Evolutionary conservation across 2,888 invertebrate genomes (phyloP).

Genomic region (Lagria hirta): DNA sequence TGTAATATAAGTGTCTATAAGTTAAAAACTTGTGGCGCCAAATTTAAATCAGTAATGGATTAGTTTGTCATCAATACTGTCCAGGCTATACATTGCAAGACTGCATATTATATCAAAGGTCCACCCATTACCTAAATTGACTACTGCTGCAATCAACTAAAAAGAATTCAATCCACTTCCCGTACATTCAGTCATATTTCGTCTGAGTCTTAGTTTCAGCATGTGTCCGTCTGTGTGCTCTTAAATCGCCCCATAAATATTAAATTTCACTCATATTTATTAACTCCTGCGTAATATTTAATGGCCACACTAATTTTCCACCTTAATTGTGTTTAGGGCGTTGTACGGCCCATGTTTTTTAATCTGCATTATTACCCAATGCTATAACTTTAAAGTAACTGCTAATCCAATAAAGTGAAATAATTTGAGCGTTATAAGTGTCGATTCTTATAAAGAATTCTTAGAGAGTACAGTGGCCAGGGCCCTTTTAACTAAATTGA

Average conservation of each 20-base stretch:
- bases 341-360: slow-evolving; percentile 37
- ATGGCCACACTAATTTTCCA: slow-evolving; percentile 24
- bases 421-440: slow-evolving; percentile 51
- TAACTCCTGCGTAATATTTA: slow-evolving; percentile 21
- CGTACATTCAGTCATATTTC: slow-evolving; percentile 46
- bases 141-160: slow-evolving; percentile 55
- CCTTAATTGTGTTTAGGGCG: slow-evolving; percentile 24
- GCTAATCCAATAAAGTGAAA: slow-evolving; percentile 45
- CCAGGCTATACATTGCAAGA: no score
- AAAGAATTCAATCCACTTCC: slow-evolving; percentile 53
- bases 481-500: slow-evolving; percentile 55
- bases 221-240: no score
- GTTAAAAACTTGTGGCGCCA: no score
- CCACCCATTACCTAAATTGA: slow-evolving; percentile 56
- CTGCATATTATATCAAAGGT: slow-evolving; percentile 54
- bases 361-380: slow-evolving; percentile 42
- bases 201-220: no score
- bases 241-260: slow-evolving; percentile 16
- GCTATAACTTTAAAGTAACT: slow-evolving; percentile 38
- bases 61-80: no score
- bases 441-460: slow-evolving; percentile 52
- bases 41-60: no score
- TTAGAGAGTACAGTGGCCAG: slow-evolving; percentile 51
- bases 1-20: no score
- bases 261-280: slow-evolving; percentile 24